Base-by-base conservation (phyloP, 2,797 vertebrate species). In the Heliangelus exortis region DNA sequence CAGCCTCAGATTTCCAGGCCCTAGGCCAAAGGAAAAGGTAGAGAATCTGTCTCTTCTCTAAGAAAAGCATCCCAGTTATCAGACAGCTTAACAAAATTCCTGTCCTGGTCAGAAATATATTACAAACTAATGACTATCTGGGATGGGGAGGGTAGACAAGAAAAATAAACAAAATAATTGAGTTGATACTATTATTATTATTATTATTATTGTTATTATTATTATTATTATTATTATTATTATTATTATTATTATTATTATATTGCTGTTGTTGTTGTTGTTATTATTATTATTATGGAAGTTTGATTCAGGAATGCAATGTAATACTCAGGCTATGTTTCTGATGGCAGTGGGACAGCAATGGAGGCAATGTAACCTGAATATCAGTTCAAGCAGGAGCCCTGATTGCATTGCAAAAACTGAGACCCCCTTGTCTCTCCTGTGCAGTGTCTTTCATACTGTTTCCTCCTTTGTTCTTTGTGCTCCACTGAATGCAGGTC, bases 391-490 rank as follows among this genome's bases (percentile, higher is more conserved):
- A 77, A 89, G 84, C 73, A 93, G 61, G 73, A 69, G 71, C 75
- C 39, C 4, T 11, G 15, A 43, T 23, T 43, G 65, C 3, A 0
- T 5, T 34, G 74, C 66, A 34, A 26, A 96, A 71, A 95, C 96
- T 93, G 84, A 91, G 72, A 78, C 65, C 51, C 47, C 59, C 69
- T 95, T 84, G 43, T 72, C 15, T 59, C 28, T 25, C 63, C 71
- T 66, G 47, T 43, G 66, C 20, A 33, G 36, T 54, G 36, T 72
- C 89, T 80, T 39, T 65, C 48, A 79, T 45, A n/a, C 59, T 36
- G 23, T 36, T 85, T 59, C 81, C 62, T 90, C 59, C 84, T 87
- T 90, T 91, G 91, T 89, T 89, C 85, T 94, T 78, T 93, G 57
- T 88, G 57, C 79, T 45, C 23, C 34, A 43, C 54, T 7, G 18